Evolutionary conservation across 2,888 invertebrate genomes (phyloP), one percentile per base, ranked within the genome.

Genomic region (Drosophila lacicola): DNA sequence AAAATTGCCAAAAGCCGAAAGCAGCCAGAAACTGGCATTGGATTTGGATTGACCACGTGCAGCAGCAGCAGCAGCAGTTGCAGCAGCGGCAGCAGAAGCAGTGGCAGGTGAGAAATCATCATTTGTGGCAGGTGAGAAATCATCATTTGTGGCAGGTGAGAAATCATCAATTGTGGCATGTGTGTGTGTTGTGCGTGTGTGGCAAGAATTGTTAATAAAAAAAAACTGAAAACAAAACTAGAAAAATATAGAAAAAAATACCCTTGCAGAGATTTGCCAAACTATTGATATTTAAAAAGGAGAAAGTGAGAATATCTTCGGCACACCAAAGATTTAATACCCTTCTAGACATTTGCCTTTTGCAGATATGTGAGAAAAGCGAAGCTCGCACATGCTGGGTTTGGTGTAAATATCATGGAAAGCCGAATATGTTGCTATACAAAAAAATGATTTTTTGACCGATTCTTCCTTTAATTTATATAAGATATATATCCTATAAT

Each of bases 1-100:
- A 21, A 29, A 21, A 17, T 64, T 6, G 65, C 45, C 65, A 64
- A 65, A 45, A 65, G 64, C 51, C 19, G 39, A 47, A 65, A 47
- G 67, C 41, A 42, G 41, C 29, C 55, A 45, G 36, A 47, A 14
- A 19, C 11, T 8, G 25, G n/a, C 34, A 34, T 29, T 19, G n/a
- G 29, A 42, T 42, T 8, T 14, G n/a, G n/a, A n/a, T 3, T 47
- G n/a, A 17, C 21, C 41, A 63, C 41, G 25, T 42, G 42, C 63
- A 51, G 65, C 56, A 13, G 36, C 56, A n/a, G n/a, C n/a, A 51
- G 37, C 37, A 21, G 13, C 13, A 37, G 51, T 17, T 17, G 17
- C 17, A 17, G 17, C n/a, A n/a, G n/a, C n/a, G n/a, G n/a, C n/a
- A n/a, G n/a, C n/a, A n/a, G n/a, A n/a, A n/a, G n/a, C n/a, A n/a